Percentiles rank a stretch among this genome's conserved stretches.
These are phyloP conservation scores for Rhea pennata DNA, from an alignment of 2,113 vertebrate genomes.

Conservation along the genomic window DNA sequence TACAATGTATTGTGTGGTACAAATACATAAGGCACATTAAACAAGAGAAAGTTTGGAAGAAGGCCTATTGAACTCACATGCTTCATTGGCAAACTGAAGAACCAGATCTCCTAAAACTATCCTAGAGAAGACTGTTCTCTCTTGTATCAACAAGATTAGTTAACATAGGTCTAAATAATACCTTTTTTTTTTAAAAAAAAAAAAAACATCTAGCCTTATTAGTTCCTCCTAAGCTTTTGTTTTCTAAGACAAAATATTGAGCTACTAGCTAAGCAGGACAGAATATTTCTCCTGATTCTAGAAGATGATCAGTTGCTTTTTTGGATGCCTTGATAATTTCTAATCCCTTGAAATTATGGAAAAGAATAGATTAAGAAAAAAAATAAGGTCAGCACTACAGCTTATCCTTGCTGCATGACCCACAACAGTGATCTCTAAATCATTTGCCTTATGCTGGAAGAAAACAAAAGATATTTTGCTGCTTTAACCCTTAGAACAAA, in stretches of 20 bases:
- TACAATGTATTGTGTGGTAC: too few species aligned
- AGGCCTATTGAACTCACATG: neutral
- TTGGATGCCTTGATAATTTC: neutral
- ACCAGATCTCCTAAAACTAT: neutral
- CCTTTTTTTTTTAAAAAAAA: too few species aligned
- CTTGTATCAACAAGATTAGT: neutral
- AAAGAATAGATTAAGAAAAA: neutral
- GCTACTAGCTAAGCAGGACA: neutral
- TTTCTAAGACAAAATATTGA: too few species aligned
- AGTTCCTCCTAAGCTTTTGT: too few species aligned
- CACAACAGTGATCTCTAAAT: neutral
- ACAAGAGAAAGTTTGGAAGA: neutral
- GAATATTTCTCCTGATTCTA: neutral
- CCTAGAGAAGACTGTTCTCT: neutral
- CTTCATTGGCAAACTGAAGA: neutral
- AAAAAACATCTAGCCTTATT: too few species aligned
- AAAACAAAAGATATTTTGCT: neutral
- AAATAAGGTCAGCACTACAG: neutral
- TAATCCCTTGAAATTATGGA: neutral
- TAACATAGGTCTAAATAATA: neutral
- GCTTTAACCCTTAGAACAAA: neutral
- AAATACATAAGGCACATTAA: neutral
- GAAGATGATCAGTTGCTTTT: neutral
- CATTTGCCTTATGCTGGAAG: neutral
- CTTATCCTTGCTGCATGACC: neutral